Percentiles rank a stretch among this genome's conserved stretches.
Conservation (phyloP, 1,140 invertebrate species). For the Apocrypta bakeri region DNA sequence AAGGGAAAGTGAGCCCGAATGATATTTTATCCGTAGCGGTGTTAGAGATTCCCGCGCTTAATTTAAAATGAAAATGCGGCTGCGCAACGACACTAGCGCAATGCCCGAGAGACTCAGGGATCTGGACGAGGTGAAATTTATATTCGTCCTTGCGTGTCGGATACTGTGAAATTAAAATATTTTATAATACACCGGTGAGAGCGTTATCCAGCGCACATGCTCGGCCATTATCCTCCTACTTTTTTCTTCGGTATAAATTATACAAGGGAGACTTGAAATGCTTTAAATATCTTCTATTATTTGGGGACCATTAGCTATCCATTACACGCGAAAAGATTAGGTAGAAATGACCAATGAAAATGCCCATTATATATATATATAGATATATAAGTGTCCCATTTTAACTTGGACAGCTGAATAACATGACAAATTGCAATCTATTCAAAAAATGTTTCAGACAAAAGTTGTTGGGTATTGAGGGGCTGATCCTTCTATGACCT, state of each 20-base stretch:
- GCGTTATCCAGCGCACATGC: background rate
- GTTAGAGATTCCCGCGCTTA: constrained; percentile 5
- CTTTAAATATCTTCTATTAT: constrained; percentile 29
- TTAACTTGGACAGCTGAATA: too few species aligned
- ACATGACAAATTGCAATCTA: too few species aligned
- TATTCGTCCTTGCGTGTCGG: constrained; percentile 9
- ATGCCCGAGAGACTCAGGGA: background rate
- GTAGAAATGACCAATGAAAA: constrained; percentile 18
- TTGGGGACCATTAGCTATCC: background rate
- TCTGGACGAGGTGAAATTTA: constrained; percentile 7
- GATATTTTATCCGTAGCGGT: constrained; percentile 23
- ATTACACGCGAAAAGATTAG: constrained; percentile 30
- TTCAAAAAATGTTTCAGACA: too few species aligned
- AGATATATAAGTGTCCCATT: too few species aligned
- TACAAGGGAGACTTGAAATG: background rate
- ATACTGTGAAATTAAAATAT: constrained; percentile 37
- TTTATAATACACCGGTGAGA: constrained; percentile 4
- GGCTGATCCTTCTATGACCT: too few species aligned
- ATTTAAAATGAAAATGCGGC: constrained; percentile 31
- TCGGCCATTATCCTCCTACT: background rate
- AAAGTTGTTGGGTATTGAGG: too few species aligned
- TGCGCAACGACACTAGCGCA: background rate
- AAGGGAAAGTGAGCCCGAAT: constrained; percentile 20
- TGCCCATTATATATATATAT: background rate
- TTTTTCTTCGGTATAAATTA: constrained; percentile 20